Evolutionary conservation across 2,888 invertebrate species (phyloP), one percentile per base, ranked within the genome.

Genomic region (Coenonympha glycerion): DNA sequence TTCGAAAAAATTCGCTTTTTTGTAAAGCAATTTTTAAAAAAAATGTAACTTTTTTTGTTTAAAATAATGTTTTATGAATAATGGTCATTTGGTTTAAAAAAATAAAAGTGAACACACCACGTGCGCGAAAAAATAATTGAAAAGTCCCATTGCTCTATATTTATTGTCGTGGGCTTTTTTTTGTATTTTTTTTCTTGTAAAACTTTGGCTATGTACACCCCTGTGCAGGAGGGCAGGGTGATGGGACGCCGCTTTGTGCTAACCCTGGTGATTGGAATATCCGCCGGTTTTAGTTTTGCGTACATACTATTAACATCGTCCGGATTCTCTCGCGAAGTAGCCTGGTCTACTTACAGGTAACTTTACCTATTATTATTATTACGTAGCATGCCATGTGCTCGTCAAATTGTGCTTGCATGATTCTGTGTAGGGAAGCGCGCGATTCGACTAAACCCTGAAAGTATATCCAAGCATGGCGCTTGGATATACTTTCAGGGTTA

Each of bases 281-380:
- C 92, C 3, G 91, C 92, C 65, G 94, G 94, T 65, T 94, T 94
- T 86, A 89, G 91, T 73, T 91, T 92, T 68, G 93, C 94, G 55
- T 94, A 93, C 76, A 87, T 93, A 61, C 81, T 92, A 61, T 88
- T 92, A 71, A 89, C 89, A 62, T 88, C 89, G 37, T 76, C 88
- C 60, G 88, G 87, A 75, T 86, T 87, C 69, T 69, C 81, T 55
- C 77, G 82, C 60, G 88, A 88, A 54, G 79, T 77, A 55, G 64
- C 73, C 63, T 79, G 72, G 77, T 71, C 79, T 52, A 75, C 71
- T 54, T 88, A 75, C 88, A 85, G 79, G 89, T 89, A 89, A 79
- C 73, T 67, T 59, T 59, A 60, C 55, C 59, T 48, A 33, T 52
- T n/a, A n/a, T n/a, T n/a, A n/a, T n/a, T n/a, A n/a, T n/a, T n/a